A percentile compares a stretch with the other conserved stretches of the same genome.
These are phyloP conservation scores for Amblyjoppa proteus DNA, from an alignment of 2,888 invertebrate species.

Conservation along the genomic window DNA sequence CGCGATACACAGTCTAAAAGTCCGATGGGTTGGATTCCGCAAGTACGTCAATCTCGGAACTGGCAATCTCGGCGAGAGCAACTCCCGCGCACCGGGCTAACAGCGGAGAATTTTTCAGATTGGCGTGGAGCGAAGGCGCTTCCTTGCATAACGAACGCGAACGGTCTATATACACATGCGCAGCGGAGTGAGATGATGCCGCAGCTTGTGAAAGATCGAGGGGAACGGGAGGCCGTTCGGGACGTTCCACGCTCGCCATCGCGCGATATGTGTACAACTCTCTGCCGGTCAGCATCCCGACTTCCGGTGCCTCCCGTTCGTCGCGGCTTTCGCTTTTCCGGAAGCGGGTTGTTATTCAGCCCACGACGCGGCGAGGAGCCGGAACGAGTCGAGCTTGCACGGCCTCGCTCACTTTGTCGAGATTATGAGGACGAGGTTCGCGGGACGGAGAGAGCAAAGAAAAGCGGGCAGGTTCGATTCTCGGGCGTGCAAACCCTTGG, in stretches of 20 bases:
- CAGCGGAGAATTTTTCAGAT: constrained; percentile 75
- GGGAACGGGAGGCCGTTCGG: neutral
- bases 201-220: neutral
- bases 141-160: constrained; percentile 75
- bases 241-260: constrained; percentile 5
- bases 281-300: neutral
- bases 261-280: neutral
- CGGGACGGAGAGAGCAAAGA: constrained; percentile 14
- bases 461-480: constrained; percentile 11
- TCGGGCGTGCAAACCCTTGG: constrained; percentile 1
- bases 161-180: constrained; percentile 58
- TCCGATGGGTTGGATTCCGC: constrained; percentile 28
- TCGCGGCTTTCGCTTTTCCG: constrained; percentile 58
- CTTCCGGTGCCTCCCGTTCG: constrained; percentile 10
- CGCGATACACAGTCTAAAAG: neutral
- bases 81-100: neutral
- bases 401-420: constrained; percentile 27
- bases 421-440: constrained; percentile 34
- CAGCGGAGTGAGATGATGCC: constrained; percentile 48
- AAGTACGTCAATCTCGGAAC: constrained; percentile 73
- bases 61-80: constrained; percentile 70
- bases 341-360: constrained; percentile 69
- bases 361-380: constrained; percentile 51
- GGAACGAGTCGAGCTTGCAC: neutral
- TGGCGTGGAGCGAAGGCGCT: constrained; percentile 63